phyloP scores from a whole-genome alignment of 2,113 vertebrate species.

The Beaufortia kweichowensis region DNA sequence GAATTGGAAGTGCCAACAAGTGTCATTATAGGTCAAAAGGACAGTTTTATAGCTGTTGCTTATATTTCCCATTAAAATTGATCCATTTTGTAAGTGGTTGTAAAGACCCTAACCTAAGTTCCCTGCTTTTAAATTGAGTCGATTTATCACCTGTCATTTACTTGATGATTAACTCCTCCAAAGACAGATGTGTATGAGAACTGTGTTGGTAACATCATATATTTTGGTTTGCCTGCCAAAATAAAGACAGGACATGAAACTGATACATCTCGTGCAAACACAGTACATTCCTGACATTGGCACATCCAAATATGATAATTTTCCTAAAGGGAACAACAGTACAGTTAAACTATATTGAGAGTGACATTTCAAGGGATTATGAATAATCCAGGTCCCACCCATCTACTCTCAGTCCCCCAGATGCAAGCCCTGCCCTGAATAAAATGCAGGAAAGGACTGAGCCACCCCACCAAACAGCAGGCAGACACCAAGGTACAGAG shows the following conservation, averaged over 20 bases:
- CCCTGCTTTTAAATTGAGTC: background rate
- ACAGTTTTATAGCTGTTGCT: background rate
- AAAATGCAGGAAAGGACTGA: conserved; percentile 69
- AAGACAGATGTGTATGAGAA: background rate
- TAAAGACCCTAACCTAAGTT: background rate
- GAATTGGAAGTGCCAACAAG: background rate
- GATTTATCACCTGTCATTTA: background rate
- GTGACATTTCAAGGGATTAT: conserved; percentile 66
- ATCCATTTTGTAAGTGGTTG: background rate
- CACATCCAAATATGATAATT: background rate
- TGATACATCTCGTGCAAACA: conserved; percentile 28
- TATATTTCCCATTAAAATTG: background rate
- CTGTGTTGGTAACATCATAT: background rate
- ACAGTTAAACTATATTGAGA: conserved; percentile 31
- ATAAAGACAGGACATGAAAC: background rate
- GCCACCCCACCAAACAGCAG: conserved; percentile 63
- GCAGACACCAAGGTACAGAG: conserved; percentile 42
- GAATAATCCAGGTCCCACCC: conserved; percentile 71
- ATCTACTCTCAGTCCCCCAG: conserved; percentile 62
- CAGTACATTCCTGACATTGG: background rate
- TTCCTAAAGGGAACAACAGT: conserved; percentile 17
- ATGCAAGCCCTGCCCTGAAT: conserved; percentile 75
- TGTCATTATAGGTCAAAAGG: background rate
- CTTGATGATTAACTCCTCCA: conserved; percentile 5
- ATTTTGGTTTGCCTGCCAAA: conserved; percentile 15